Evolutionary conservation across 2,113 vertebrate species (phyloP).

Genomic region (Nanorana parkeri): DNA sequence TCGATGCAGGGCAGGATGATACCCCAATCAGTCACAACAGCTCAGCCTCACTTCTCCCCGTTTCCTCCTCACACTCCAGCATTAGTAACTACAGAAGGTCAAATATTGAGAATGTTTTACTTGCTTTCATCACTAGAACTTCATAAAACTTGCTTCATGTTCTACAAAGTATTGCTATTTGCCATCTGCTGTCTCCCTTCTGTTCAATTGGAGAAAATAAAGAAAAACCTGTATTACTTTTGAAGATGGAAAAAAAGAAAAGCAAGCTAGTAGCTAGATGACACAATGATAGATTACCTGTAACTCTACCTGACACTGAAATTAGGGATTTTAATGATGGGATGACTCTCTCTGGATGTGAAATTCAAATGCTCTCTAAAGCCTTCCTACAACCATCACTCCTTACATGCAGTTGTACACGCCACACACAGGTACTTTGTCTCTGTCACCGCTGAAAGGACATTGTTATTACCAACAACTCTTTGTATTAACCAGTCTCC

Average conservation of each 20-base stretch:
- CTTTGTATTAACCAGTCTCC: slow-evolving; percentile 95
- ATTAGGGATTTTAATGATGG: slow-evolving; percentile 95
- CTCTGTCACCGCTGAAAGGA: slow-evolving; percentile 93
- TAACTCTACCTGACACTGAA: slow-evolving; percentile 94
- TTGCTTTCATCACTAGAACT: too few relatives aligned
- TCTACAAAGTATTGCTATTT: slow-evolving; percentile 47
- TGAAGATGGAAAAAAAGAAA: slow-evolving; percentile 75
- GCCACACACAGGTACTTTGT: slow-evolving; percentile 91
- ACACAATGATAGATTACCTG: slow-evolving; percentile 95
- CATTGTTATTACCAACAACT: slow-evolving; percentile 97
- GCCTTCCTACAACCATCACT: slow-evolving; percentile 89
- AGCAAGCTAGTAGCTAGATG: slow-evolving; percentile 72
- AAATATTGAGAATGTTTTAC: too few relatives aligned
- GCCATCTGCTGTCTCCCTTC: slow-evolving; percentile 66
- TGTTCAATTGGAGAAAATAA: slow-evolving; percentile 60
- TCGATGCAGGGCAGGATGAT: too few relatives aligned
- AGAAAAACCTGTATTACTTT: slow-evolving; percentile 75
- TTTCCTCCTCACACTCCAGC: too few relatives aligned
- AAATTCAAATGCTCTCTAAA: slow-evolving; percentile 94
- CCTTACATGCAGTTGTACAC: slow-evolving; percentile 83
- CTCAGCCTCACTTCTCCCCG: too few relatives aligned
- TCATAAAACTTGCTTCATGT: neutral
- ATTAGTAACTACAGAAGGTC: too few relatives aligned
- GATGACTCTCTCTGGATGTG: slow-evolving; percentile 89
- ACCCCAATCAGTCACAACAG: too few relatives aligned